Percentiles rank a stretch among this genome's conserved stretches.
These are phyloP conservation scores for Parauchenoglanis ngamensis DNA, from an alignment of 2,797 vertebrate genomes.

Conservation along the genomic window DNA sequence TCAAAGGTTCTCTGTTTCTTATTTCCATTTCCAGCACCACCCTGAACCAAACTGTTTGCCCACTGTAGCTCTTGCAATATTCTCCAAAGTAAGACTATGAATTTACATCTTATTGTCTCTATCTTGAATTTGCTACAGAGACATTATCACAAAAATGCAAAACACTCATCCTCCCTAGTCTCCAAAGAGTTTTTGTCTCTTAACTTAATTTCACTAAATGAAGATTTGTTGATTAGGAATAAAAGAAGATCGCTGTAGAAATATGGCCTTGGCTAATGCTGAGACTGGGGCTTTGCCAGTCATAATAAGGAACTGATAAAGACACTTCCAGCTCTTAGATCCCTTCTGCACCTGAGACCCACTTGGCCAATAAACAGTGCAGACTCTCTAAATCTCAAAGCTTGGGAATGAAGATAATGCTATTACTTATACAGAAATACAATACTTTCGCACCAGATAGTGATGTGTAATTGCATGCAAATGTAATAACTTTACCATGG, in stretches of 20 bases:
- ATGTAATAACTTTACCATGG: slow-evolving; percentile 5
- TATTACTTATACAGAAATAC: slow-evolving; percentile 52
- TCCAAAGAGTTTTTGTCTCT: neutral
- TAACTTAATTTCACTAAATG: slow-evolving; percentile 29
- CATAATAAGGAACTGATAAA: slow-evolving; percentile 46
- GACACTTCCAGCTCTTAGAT: slow-evolving; percentile 43
- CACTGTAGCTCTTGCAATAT: neutral
- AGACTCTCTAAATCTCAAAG: slow-evolving; percentile 39
- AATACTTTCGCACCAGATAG: slow-evolving; percentile 18
- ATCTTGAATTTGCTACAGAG: neutral
- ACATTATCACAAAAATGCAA: slow-evolving; percentile 5
- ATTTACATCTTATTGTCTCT: neutral
- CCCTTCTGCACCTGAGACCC: slow-evolving; percentile 34
- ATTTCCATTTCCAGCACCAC: neutral
- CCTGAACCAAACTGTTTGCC: neutral
- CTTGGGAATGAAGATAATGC: slow-evolving; percentile 34
- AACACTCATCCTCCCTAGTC: neutral
- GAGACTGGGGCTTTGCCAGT: slow-evolving; percentile 27
- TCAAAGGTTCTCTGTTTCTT: neutral
- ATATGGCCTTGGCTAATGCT: slow-evolving; percentile 25
- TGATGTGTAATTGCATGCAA: slow-evolving; percentile 19
- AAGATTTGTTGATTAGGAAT: slow-evolving; percentile 30
- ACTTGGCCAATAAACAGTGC: slow-evolving; percentile 24
- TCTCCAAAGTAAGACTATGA: neutral
- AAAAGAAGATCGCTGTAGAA: slow-evolving; percentile 15